Percentiles rank a stretch among this genome's conserved stretches.
These are phyloP conservation scores for Mythimna pallens DNA, from an alignment of 2,888 invertebrate genomes.

Conservation along the genomic window DNA sequence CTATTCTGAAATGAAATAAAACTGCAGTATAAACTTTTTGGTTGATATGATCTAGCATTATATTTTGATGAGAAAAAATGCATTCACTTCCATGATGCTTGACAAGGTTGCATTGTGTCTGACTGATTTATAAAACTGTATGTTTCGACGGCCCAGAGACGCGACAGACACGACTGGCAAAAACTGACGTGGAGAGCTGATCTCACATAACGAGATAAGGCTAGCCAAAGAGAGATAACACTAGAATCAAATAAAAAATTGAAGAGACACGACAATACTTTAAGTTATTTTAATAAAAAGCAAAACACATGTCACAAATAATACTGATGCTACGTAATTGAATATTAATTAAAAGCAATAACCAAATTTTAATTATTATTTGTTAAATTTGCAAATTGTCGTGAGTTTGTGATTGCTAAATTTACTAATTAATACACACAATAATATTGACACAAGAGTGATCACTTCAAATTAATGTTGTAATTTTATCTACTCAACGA, in stretches of 20 bases:
- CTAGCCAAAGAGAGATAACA: no score
- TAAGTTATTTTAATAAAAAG: background rate
- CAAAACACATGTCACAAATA: background rate
- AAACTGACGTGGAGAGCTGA: no score
- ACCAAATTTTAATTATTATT: constrained; percentile 19
- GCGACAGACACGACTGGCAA: no score
- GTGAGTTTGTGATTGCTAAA: constrained; percentile 32
- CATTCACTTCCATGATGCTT: background rate
- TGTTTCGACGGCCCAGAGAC: no score
- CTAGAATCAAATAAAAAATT: background rate
- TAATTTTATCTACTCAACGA: constrained; percentile 9
- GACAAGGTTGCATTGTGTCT: background rate
- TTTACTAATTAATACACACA: constrained; percentile 23
- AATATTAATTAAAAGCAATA: constrained; percentile 16
- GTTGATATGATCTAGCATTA: constrained; percentile 18
- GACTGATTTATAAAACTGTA: background rate
- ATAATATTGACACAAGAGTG: constrained; percentile 27
- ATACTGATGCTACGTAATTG: background rate
- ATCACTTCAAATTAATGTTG: constrained; percentile 8
- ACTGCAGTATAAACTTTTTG: constrained; percentile 7
- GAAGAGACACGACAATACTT: no score
- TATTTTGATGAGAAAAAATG: background rate
- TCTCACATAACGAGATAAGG: no score
- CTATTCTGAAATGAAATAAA: background rate
- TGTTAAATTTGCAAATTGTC: constrained; percentile 31